phyloP scores from a whole-genome alignment of 2,113 vertebrate species.

The Nansenia antarctica region DNA sequence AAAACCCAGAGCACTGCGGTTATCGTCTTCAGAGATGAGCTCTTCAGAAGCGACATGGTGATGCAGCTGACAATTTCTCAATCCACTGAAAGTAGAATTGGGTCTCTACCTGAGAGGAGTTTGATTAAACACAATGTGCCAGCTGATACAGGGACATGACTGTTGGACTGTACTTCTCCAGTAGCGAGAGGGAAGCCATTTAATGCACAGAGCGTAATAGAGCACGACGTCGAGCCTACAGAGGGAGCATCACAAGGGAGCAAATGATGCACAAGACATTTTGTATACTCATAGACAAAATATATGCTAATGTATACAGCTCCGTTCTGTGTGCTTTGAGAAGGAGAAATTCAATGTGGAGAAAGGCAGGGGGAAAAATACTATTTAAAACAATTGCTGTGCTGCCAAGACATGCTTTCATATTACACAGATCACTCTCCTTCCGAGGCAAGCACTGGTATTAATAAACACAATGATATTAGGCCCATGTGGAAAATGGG shows the following conservation, averaged over 20 bases:
- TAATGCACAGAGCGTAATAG: no score
- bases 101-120: slow-evolving; percentile 3
- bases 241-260: slow-evolving; percentile 41
- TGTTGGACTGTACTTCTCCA: no score
- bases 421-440: slow-evolving; percentile 23
- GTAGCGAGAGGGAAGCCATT: no score
- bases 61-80: slow-evolving; percentile 41
- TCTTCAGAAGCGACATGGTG: slow-evolving; percentile 23
- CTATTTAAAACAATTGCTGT: slow-evolving; percentile 2
- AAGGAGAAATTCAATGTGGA: neutral
- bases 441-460: slow-evolving; percentile 1
- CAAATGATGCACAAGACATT: no score
- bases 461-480: slow-evolving; percentile 48
- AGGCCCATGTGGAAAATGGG: slow-evolving; percentile 34
- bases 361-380: slow-evolving; percentile 27
- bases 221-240: neutral
- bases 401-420: slow-evolving; percentile 31
- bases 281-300: slow-evolving; percentile 50
- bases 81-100: slow-evolving; percentile 28
- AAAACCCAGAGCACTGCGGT: slow-evolving; percentile 36
- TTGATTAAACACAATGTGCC: slow-evolving; percentile 9
- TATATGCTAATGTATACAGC: slow-evolving; percentile 52
- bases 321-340: slow-evolving; percentile 3
- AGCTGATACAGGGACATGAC: no score
- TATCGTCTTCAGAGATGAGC: slow-evolving; percentile 28